Evolutionary conservation across 2,888 invertebrate genomes (phyloP), one percentile per base, ranked within the genome.

Genomic region (Acanthopleura granulata): DNA sequence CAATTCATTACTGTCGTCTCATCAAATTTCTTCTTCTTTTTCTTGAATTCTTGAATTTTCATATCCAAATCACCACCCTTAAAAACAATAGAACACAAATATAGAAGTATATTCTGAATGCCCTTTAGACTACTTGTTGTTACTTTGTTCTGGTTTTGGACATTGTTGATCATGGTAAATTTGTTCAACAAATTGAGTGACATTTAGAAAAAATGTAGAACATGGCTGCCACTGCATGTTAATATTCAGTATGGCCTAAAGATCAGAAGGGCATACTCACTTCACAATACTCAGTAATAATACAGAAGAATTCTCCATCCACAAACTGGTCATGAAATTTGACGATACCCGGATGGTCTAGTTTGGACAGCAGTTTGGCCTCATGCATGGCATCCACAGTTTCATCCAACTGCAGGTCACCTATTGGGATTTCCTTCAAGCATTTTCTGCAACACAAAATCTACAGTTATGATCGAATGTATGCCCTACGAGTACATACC

Each of bases 201-300:
- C 40, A 40, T 6, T 6, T 40, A 6, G 4, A 40, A 6, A 40
- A 40, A 40, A 40, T 40, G 4, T 40, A 40, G 9, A 40, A 9
- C 9, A 40, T 40, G 40, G 9, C 4, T 40, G 40, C 9, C 9
- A 9, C 40, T 40, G 40, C 9, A 40, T 40, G 40, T 40, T 40
- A 40, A 40, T 40, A 40, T 40, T 6, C 9, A 40, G 40, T 40
- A 9, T 40, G 40, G 40, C 40, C 40, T 40, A 40, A 40, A 40
- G n/a, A 40, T 40, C 40, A 40, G 40, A 40, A 40, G 40, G 3
- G 40, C 40, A 40, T 6, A 73, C 79, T 78, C 77, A 90, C 90
- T 85, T 91, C 90, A 83, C 90, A 91, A 79, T 85, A 91, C 77
- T 91, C 91, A 30, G 90, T 90, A 14, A 91, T 86, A 76, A 91